These are phyloP conservation scores for Diploptera punctata DNA, from an alignment of 2,888 invertebrate species.

Conservation along the genomic window DNA sequence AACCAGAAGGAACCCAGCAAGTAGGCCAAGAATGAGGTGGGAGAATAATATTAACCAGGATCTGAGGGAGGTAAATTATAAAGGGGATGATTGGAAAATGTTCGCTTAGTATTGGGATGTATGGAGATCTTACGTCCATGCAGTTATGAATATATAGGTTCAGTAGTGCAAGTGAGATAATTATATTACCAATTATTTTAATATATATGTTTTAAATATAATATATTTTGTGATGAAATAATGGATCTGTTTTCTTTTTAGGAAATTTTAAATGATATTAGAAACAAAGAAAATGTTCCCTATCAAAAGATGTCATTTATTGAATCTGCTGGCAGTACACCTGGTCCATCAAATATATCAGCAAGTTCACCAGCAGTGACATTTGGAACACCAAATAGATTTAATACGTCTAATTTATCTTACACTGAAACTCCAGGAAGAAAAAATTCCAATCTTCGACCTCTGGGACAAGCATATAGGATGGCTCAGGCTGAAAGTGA, in stretches of 20 bases:
- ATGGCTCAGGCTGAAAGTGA: constrained; percentile 47
- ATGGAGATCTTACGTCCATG: too few species aligned
- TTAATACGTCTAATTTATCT: constrained; percentile 23
- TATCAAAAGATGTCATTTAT: background rate
- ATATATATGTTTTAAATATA: too few species aligned
- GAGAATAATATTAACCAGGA: too few species aligned
- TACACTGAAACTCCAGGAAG: constrained; percentile 13
- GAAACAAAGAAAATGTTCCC: constrained; percentile 24
- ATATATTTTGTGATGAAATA: too few species aligned
- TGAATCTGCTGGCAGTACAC: background rate
- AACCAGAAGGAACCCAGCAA: too few species aligned
- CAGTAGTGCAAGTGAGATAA: too few species aligned
- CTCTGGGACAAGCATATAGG: constrained; percentile 52
- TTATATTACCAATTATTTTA: too few species aligned
- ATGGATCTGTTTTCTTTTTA: background rate
- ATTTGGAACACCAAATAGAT: background rate
- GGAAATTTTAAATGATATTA: constrained; percentile 20
- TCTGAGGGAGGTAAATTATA: too few species aligned
- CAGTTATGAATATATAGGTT: too few species aligned
- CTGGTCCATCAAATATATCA: background rate
- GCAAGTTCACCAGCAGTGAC: background rate
- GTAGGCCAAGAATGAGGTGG: too few species aligned
- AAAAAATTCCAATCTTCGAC: constrained; percentile 46
- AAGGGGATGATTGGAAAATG: too few species aligned
- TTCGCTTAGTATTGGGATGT: too few species aligned